phyloP scores from a whole-genome alignment of 2,797 vertebrate genomes.

The Protonibea diacanthus region DNA sequence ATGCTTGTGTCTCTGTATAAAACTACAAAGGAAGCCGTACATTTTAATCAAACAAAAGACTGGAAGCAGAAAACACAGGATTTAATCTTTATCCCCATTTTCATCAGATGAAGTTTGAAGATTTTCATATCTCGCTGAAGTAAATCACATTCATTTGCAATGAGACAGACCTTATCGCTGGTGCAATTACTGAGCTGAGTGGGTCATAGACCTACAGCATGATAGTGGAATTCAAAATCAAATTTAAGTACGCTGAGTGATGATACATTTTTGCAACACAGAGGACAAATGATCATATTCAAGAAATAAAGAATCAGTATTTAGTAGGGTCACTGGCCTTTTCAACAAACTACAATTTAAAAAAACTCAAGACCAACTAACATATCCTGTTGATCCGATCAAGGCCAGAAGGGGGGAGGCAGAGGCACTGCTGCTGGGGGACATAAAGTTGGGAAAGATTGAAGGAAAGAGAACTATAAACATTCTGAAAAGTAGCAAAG shows the following conservation, averaged over 20 bases:
- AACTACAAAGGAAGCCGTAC: not conserved
- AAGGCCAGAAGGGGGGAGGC: slow-evolving; percentile 3
- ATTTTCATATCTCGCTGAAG: not conserved
- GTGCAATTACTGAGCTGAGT: not conserved
- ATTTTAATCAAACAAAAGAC: not conserved
- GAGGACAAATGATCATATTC: slow-evolving; percentile 31
- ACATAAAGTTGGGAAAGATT: not conserved
- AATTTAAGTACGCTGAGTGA: not conserved
- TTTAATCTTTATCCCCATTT: not conserved
- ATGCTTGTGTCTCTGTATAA: not conserved
- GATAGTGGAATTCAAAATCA: not conserved
- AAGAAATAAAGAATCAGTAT: slow-evolving; percentile 5
- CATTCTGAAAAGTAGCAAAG: not conserved
- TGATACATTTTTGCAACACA: slow-evolving; percentile 23
- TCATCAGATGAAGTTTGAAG: not conserved
- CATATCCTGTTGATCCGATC: slow-evolving; percentile 20
- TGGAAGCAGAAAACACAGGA: not conserved
- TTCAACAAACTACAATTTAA: slow-evolving; percentile 8
- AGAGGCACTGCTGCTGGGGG: no score
- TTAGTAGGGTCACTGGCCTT: slow-evolving; percentile 22
- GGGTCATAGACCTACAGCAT: not conserved
- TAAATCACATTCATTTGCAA: slow-evolving; percentile 1
- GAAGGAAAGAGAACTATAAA: not conserved
- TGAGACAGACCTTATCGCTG: not conserved
- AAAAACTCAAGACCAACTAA: not conserved